A percentile compares a stretch with the other conserved stretches of the same genome.
Evolutionary conservation across 2,888 invertebrate genomes (phyloP).

Genomic region (Orgyia antiqua): DNA sequence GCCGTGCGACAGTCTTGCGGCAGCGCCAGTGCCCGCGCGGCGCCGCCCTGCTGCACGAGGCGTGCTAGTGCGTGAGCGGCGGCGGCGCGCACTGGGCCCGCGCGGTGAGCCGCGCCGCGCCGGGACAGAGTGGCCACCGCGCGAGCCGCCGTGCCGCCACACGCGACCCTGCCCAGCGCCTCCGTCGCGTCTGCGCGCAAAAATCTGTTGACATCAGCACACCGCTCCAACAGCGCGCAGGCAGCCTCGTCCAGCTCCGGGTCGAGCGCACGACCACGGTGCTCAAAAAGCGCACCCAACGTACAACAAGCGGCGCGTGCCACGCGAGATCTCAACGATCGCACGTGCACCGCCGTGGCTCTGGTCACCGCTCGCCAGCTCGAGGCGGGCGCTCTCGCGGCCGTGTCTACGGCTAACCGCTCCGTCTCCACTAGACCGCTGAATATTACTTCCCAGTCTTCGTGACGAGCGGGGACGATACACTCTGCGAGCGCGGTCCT

Average conservation of each 20-base stretch:
- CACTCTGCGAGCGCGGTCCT: constrained; percentile 60
- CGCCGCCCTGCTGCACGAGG: constrained; percentile 85
- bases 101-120: constrained; percentile 89
- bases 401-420: constrained; percentile 82
- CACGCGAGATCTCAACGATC: constrained; percentile 95
- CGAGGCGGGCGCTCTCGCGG: constrained; percentile 83
- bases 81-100: constrained; percentile 90
- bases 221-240: constrained; percentile 88
- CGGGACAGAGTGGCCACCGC: constrained; percentile 81
- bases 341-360: constrained; percentile 86
- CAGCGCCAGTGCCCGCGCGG: constrained; percentile 83
- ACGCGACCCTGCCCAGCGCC: constrained; percentile 89
- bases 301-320: constrained; percentile 92
- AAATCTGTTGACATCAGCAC: constrained; percentile 96
- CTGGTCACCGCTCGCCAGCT: constrained; percentile 83
- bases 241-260: constrained; percentile 93
- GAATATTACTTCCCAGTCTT: constrained; percentile 89
- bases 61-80: constrained; percentile 87
- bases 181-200: constrained; percentile 91
- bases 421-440: constrained; percentile 84
- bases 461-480: constrained; percentile 78
- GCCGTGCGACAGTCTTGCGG: constrained; percentile 88
- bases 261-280: constrained; percentile 76
- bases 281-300: constrained; percentile 86
- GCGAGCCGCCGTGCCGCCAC: constrained; percentile 83